Percentiles rank a stretch among this genome's conserved stretches.
These are phyloP conservation scores for Hiodon alosoides DNA, from an alignment of 2,113 vertebrate genomes.

Conservation along the genomic window DNA sequence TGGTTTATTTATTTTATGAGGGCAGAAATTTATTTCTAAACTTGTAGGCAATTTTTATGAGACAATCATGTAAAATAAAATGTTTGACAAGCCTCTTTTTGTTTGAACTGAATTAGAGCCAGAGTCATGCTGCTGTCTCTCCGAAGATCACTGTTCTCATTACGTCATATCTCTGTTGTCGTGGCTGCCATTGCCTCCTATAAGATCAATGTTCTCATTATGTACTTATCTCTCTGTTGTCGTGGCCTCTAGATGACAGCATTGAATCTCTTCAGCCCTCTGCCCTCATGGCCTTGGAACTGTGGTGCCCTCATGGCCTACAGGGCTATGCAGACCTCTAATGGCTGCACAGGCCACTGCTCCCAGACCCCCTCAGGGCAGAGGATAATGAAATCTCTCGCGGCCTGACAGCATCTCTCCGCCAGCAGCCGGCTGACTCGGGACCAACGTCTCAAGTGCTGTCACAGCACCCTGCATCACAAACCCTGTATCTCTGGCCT, in stretches of 20 bases:
- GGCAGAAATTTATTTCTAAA: too few species aligned
- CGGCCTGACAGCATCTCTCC: neutral
- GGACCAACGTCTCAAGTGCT: neutral
- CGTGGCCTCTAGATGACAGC: neutral
- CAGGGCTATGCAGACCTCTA: neutral
- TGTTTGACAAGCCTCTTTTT: too few species aligned
- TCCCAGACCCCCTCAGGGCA: neutral
- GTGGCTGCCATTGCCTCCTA: neutral
- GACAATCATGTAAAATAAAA: too few species aligned
- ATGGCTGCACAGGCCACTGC: neutral
- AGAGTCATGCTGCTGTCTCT: too few species aligned
- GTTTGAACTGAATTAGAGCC: too few species aligned
- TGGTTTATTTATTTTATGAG: neutral
- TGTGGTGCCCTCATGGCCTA: neutral
- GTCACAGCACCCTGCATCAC: neutral
- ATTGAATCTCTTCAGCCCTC: neutral
- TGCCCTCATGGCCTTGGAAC: neutral
- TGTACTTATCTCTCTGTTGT: neutral
- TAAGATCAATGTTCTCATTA: neutral
- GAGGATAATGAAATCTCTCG: constrained; percentile 9
- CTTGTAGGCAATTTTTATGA: too few species aligned
- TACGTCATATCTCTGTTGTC: too few species aligned
- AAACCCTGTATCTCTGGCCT: constrained; percentile 23
- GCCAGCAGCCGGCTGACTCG: constrained; percentile 1
- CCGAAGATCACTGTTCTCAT: too few species aligned